These are phyloP conservation scores for Herminia tarsipennalis DNA, from an alignment of 2,888 invertebrate genomes.

Conservation along the genomic window DNA sequence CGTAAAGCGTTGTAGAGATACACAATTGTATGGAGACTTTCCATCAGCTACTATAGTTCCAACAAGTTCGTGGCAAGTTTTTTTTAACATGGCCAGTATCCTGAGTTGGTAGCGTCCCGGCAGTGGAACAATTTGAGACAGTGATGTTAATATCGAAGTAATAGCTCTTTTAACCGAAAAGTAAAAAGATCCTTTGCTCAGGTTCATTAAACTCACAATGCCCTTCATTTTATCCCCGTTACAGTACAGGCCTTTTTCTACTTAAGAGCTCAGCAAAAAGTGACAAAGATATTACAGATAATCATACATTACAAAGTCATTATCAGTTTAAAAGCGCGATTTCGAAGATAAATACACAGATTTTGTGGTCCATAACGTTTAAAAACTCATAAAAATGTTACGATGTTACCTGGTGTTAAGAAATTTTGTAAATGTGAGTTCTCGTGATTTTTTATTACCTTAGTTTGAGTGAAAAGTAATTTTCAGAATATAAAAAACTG, in stretches of 20 bases:
- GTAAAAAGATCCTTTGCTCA: too few species aligned
- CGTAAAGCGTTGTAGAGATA: too few species aligned
- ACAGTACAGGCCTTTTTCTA: neutral
- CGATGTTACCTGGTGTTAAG: conserved; percentile 18
- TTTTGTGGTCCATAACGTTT: conserved; percentile 13
- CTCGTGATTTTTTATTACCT: conserved; percentile 35
- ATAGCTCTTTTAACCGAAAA: too few species aligned
- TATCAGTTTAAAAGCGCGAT: conserved; percentile 14
- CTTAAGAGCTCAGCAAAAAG: neutral
- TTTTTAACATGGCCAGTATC: too few species aligned
- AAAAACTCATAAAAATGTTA: conserved; percentile 32
- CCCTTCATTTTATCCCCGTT: too few species aligned
- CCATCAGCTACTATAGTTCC: too few species aligned
- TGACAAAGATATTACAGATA: conserved; percentile 1
- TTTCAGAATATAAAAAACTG: conserved; percentile 41
- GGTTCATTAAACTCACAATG: too few species aligned
- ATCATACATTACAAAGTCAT: conserved; percentile 5
- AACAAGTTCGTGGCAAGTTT: too few species aligned
- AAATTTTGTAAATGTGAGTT: conserved; percentile 20
- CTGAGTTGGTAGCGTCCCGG: too few species aligned
- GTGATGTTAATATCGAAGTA: too few species aligned
- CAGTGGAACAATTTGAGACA: too few species aligned
- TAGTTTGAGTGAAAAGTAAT: conserved; percentile 35
- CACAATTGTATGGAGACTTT: too few species aligned
- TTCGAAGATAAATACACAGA: conserved; percentile 18